Evolutionary conservation across 2,797 vertebrate species (phyloP).

Genomic region (Bovichtus variegatus): DNA sequence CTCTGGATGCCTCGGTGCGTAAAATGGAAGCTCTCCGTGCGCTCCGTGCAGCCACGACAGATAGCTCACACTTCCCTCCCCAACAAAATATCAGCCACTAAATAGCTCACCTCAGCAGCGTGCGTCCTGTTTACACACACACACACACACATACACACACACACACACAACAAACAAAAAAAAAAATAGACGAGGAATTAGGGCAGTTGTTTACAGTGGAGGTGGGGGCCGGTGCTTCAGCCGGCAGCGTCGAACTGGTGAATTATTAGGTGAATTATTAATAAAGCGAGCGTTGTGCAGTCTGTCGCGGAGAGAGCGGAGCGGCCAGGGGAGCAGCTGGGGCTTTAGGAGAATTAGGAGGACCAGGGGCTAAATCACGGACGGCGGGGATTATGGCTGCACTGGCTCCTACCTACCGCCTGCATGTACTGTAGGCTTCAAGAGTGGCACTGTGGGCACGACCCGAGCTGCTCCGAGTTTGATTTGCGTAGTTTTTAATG

Average conservation of each 20-base stretch:
- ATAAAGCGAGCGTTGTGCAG: slow-evolving; percentile 82
- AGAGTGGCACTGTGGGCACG: slow-evolving; percentile 36
- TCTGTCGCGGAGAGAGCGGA: slow-evolving; percentile 73
- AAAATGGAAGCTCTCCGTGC: slow-evolving; percentile 63
- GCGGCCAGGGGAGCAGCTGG: slow-evolving; percentile 83
- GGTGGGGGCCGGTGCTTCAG: slow-evolving; percentile 52
- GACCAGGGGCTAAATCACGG: slow-evolving; percentile 79
- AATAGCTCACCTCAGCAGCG: slow-evolving; percentile 58
- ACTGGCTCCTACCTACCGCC: slow-evolving; percentile 58
- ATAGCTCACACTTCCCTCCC: slow-evolving; percentile 31
- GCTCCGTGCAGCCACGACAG: slow-evolving; percentile 45
- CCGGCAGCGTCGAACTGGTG: slow-evolving; percentile 60
- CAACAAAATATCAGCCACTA: slow-evolving; percentile 39
- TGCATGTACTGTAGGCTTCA: slow-evolving; percentile 24
- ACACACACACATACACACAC: slow-evolving; percentile 21
- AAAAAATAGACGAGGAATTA: slow-evolving; percentile 39
- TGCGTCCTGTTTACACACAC: slow-evolving; percentile 43
- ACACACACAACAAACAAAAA: background rate
- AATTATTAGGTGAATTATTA: slow-evolving; percentile 85
- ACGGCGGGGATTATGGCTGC: slow-evolving; percentile 79
- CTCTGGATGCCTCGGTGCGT: slow-evolving; percentile 56
- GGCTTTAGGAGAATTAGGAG: slow-evolving; percentile 81
- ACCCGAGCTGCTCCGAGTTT: slow-evolving; percentile 3
- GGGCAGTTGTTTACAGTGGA: slow-evolving; percentile 64
- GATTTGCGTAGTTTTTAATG: background rate